Conservation (phyloP, 1,140 invertebrate genomes). For the Drosophila burlai region DNA sequence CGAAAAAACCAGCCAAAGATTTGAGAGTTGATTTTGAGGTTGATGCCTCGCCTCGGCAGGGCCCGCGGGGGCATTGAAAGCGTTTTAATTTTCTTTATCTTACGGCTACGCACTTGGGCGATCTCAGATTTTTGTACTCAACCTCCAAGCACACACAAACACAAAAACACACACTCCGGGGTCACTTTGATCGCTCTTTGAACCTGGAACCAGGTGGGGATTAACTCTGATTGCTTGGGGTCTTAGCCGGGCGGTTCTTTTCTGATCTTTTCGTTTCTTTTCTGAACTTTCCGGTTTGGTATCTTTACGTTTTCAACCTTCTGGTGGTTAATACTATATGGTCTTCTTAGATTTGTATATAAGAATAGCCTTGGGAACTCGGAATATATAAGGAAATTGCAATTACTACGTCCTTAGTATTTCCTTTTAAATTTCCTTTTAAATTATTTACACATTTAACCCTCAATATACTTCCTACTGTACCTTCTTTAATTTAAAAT, state of each 20-base stretch:
- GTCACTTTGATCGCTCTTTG: slow-evolving; percentile 27
- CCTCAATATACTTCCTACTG: too few relatives aligned
- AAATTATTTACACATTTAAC: too few relatives aligned
- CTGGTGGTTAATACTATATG: background rate
- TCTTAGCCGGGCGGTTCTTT: background rate
- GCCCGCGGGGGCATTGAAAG: slow-evolving; percentile 21
- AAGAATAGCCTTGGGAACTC: background rate
- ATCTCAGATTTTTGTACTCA: slow-evolving; percentile 24
- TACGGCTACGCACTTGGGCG: slow-evolving; percentile 2
- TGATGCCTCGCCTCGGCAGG: slow-evolving; percentile 22
- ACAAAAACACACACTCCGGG: background rate
- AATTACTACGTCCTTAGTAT: too few relatives aligned
- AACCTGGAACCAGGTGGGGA: slow-evolving; percentile 2
- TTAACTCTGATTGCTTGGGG: slow-evolving; percentile 1
- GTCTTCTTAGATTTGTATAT: background rate
- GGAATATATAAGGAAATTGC: background rate
- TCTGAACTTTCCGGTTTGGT: background rate
- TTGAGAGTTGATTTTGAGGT: slow-evolving; percentile 36
- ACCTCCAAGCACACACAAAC: background rate
- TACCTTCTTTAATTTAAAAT: too few relatives aligned
- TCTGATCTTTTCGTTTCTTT: background rate
- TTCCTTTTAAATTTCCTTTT: too few relatives aligned
- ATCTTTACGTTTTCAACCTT: background rate
- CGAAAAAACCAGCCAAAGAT: slow-evolving; percentile 25
- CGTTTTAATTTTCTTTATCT: slow-evolving; percentile 33